phyloP scores from a whole-genome alignment of 2,113 vertebrate species.

The Gracilinanus agilis region DNA sequence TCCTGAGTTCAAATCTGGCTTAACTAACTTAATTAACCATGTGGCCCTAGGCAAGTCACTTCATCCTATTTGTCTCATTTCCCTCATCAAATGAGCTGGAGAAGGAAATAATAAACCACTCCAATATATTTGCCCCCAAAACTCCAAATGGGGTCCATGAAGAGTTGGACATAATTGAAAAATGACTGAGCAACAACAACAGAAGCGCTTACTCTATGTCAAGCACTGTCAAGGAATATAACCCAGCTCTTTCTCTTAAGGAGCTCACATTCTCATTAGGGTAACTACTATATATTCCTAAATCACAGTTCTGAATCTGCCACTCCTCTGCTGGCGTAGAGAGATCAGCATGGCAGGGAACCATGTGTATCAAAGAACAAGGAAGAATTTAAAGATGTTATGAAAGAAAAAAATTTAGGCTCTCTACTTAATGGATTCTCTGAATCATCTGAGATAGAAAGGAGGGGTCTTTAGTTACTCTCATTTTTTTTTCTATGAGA shows the following conservation, averaged over 20 bases:
- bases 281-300: not conserved
- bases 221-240: not conserved
- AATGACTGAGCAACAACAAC: no score
- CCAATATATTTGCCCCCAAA: no score
- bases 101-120: no score
- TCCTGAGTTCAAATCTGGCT: no score
- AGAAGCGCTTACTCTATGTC: not conserved
- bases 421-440: not conserved
- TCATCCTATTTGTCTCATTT: no score
- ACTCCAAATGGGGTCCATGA: no score
- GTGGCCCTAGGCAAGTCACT: no score
- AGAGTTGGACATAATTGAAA: no score
- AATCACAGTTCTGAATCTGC: not conserved
- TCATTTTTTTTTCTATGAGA: not conserved
- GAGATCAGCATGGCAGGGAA: no score
- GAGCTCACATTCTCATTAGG: not conserved
- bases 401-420: not conserved
- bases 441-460: not conserved
- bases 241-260: not conserved
- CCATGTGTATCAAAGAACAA: not conserved
- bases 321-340: not conserved
- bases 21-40: no score
- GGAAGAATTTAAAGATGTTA: not conserved
- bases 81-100: no score
- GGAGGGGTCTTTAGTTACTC: not conserved